Evolutionary conservation across 2,888 invertebrate genomes (phyloP), one percentile per base, ranked within the genome.

Genomic region (Argyra leucocephala): DNA sequence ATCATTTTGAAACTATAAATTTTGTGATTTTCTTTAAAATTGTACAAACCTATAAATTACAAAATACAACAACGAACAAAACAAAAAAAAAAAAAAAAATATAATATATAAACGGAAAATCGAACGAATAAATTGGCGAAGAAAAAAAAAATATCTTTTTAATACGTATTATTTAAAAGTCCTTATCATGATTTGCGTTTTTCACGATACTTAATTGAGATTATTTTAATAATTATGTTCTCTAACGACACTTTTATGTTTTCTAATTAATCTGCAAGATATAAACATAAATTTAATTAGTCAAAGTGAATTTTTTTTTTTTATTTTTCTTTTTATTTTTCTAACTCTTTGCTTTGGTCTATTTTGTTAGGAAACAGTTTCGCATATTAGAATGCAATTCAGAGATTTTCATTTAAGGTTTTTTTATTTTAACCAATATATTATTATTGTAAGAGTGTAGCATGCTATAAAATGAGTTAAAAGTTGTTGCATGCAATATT

Each of bases 161-260:
- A 48, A 48, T 48, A 48, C 18, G 18, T 48, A 48, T 48, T 48
- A 48, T 48, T 48, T 48, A 65, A n/a, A n/a, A 65, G 65, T 64
- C 64, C 65, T 65, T 65, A 67, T 67, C 67, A 66, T 67, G 60
- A 64, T 66, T 63, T 64, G 64, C 64, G 64, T 65, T 61, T 65
- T 61, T 31, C 62, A 58, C 60, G 71, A 70, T 70, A 67, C 66
- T 70, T 76, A 77, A 77, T 77, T 76, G 76, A 76, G 77, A 76
- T 77, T 77, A 77, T 76, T 77, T 76, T 77, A 76, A 77, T 77
- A 77, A 77, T 77, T 76, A 77, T 76, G 76, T 76, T 75, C 75
- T 69, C 67, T 69, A 70, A 76, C 75, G 77, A 76, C 77, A 77
- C 74, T 76, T 76, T 76, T 75, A 76, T 76, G 76, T 75, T 75